Conservation (phyloP, 2,797 vertebrate genomes). For the Cynopterus sphinx region DNA sequence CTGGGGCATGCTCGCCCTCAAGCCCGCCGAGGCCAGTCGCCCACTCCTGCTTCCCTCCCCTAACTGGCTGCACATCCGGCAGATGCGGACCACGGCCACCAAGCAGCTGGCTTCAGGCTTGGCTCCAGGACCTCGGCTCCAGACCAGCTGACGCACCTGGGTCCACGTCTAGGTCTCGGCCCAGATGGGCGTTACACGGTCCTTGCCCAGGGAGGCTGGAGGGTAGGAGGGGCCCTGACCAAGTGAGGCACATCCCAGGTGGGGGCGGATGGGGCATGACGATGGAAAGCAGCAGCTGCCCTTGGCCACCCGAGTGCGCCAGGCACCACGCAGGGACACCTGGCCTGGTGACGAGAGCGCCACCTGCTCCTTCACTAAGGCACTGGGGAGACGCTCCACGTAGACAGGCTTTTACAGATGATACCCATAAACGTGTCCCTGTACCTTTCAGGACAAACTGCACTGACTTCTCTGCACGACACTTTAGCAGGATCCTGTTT, state of each 20-base stretch:
- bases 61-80: conserved; percentile 50
- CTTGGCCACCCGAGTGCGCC: background rate
- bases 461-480: conserved; percentile 14
- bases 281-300: background rate
- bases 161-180: conserved; percentile 72
- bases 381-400: conserved; percentile 84
- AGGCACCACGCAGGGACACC: background rate
- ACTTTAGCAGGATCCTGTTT: background rate
- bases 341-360: conserved; percentile 47
- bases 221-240: conserved; percentile 54
- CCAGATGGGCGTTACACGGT: conserved; percentile 34
- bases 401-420: conserved; percentile 66
- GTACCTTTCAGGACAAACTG: conserved; percentile 73
- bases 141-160: conserved; percentile 48
- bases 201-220: conserved; percentile 49
- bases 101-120: conserved; percentile 64
- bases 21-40: conserved; percentile 69
- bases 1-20: background rate
- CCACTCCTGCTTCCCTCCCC: background rate
- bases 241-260: conserved; percentile 45
- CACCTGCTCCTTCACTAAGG: conserved; percentile 82
- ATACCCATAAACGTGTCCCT: conserved; percentile 60
- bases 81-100: background rate
- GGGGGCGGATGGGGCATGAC: fast-evolving
- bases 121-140: conserved; percentile 75